These are phyloP conservation scores for Julus scanicus DNA, from an alignment of 2,888 invertebrate species.

Conservation along the genomic window DNA sequence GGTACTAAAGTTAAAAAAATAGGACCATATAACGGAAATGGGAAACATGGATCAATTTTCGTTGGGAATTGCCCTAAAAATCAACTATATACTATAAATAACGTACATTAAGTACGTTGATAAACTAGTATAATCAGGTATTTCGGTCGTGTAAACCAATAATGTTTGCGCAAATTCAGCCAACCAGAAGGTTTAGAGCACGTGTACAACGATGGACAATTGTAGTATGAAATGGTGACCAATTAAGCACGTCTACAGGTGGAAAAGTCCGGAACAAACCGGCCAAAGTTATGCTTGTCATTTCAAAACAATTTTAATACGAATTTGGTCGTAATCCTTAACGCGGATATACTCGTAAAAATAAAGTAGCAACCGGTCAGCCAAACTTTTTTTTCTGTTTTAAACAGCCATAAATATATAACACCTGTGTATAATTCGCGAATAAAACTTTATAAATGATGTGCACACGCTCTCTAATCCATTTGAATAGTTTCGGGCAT, in stretches of 20 bases:
- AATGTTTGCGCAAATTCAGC: neutral
- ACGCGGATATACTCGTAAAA: neutral
- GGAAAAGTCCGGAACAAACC: slow-evolving; percentile 15
- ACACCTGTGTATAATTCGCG: neutral
- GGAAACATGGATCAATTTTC: too few species aligned
- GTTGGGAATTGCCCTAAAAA: too few species aligned
- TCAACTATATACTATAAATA: too few species aligned
- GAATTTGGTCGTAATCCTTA: slow-evolving; percentile 21
- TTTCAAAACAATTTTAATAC: neutral
- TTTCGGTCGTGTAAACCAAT: neutral
- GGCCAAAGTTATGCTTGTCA: neutral
- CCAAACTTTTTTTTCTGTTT: neutral
- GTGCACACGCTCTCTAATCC: neutral
- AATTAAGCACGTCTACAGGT: neutral
- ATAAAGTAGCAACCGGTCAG: neutral
- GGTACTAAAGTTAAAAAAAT: too few species aligned
- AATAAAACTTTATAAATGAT: slow-evolving; percentile 26
- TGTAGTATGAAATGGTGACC: neutral
- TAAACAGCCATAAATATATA: neutral
- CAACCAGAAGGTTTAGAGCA: neutral
- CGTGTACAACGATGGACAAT: neutral
- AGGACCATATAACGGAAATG: too few species aligned
- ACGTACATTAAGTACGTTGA: too few species aligned
- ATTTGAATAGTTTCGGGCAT: neutral
- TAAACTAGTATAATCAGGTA: neutral